Evolutionary conservation across 2,113 vertebrate genomes (phyloP).

Genomic region (Caloenas nicobarica): DNA sequence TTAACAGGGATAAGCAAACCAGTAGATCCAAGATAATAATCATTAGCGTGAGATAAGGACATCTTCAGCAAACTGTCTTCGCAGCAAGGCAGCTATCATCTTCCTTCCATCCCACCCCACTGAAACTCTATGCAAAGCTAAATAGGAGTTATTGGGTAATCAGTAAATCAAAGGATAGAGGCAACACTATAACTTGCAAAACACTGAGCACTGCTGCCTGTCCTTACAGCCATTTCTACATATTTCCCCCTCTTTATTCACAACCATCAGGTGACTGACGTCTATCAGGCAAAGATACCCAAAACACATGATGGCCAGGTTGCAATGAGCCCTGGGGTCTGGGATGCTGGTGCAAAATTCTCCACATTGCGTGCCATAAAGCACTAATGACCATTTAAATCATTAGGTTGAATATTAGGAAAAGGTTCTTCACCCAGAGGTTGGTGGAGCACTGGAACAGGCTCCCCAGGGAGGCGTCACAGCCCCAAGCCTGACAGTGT

Average conservation of each 20-base stretch:
- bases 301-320: not conserved
- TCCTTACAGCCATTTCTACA: not conserved
- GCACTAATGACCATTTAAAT: not conserved
- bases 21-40: not conserved
- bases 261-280: not conserved
- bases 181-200: not conserved
- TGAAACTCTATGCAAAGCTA: rapidly evolving
- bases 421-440: too few relatives aligned
- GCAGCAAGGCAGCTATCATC: rapidly evolving
- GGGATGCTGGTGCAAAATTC: not conserved
- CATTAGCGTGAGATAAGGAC: not conserved
- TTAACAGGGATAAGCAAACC: not conserved
- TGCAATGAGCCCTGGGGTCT: not conserved
- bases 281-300: not conserved
- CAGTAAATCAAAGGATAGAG: not conserved
- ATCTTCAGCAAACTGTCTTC: not conserved
- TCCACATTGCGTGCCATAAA: not conserved
- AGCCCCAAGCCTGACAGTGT: too few relatives aligned
- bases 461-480: too few relatives aligned
- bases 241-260: not conserved
- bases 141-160: not conserved
- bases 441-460: too few relatives aligned
- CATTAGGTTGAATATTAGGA: too few relatives aligned
- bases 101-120: not conserved
- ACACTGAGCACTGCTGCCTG: not conserved